phyloP scores from a whole-genome alignment of 2,113 vertebrate species.

The Petrocephalus zakoni region DNA sequence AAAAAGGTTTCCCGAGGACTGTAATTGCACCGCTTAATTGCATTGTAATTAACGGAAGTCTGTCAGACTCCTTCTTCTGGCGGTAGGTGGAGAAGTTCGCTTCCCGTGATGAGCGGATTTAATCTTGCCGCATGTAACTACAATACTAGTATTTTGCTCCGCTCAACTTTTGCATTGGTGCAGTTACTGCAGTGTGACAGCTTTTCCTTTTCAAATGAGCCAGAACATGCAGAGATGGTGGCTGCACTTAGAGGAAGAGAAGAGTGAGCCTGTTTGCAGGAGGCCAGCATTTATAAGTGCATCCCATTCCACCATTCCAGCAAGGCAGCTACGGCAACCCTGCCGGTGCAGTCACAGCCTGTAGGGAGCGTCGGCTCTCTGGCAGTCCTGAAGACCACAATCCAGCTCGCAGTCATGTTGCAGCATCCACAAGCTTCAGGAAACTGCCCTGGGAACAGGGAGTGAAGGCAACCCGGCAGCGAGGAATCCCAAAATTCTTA shows the following conservation, averaged over 20 bases:
- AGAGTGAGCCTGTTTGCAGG: too few relatives aligned
- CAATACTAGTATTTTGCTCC: not conserved
- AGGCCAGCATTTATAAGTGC: not conserved
- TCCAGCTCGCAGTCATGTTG: not conserved
- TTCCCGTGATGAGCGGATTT: not conserved
- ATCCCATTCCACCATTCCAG: not conserved
- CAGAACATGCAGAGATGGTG: not conserved
- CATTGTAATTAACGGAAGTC: conserved; percentile 7
- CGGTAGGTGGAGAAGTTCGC: not conserved
- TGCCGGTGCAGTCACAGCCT: too few relatives aligned
- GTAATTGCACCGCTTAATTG: not conserved
- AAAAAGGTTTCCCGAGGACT: not conserved
- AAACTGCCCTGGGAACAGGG: not conserved
- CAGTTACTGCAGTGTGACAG: not conserved
- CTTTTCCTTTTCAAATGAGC: not conserved
- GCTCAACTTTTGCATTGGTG: not conserved
- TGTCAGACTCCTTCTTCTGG: not conserved
- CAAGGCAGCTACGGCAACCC: not conserved
- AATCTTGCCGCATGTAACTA: not conserved
- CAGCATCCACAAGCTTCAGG: not conserved
- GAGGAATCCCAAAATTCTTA: not conserved
- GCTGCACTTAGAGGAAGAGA: not conserved
- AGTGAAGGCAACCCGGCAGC: not conserved
- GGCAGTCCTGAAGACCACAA: not conserved
- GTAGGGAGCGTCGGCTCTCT: not conserved